Base-by-base conservation (phyloP, 2,888 invertebrate species). In the Andrena chrysosceles region DNA sequence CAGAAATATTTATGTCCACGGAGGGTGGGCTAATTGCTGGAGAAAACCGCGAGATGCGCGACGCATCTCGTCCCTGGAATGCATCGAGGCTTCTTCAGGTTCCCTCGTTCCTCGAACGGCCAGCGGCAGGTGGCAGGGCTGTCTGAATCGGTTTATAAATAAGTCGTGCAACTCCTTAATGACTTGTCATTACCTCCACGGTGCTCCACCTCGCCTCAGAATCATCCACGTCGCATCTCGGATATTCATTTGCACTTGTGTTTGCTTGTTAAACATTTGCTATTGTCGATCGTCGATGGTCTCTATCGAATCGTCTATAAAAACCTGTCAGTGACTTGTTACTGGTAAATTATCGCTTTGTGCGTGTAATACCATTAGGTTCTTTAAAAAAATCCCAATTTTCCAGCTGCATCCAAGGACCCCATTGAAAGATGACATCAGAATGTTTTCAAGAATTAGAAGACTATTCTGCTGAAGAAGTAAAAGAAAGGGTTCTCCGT, bases 61-160 rank as follows among this genome's bases (percentile, higher is more conserved):
- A 42, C 26, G 56, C 49, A 62, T 23, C 49, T 42, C 62, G 78
- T 74, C 80, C 77, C 83, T 77, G 78, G 49, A 70, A 73, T 49
- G 60, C 67, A 56, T 70, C 73, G 54, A 52, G 29, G 71, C 52
- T 62, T 63, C 59, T 77, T 71, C 59, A 3, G 54, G 73, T 71
- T 71, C 26, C 29, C 64, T 64, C 26, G 68, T 74, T 69, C 72
- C n/a, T 16, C 8, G 71, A 42, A 49, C 16, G 13, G n/a, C 13
- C 67, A 42, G 20, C 75, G 52, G 64, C 80, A 83, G 82, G 77
- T 81, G 82, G 77, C 79, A 60, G 70, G 72, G 49, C 48, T 49
- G 69, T 69, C 80, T 64, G 73, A 76, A 81, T 81, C 75, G 79
- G 68, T 77, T 86, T 89, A 83, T 77, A 89, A 89, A 87, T 89